Conservation (phyloP, 2,888 invertebrate species). For the Cantharis rustica region DNA sequence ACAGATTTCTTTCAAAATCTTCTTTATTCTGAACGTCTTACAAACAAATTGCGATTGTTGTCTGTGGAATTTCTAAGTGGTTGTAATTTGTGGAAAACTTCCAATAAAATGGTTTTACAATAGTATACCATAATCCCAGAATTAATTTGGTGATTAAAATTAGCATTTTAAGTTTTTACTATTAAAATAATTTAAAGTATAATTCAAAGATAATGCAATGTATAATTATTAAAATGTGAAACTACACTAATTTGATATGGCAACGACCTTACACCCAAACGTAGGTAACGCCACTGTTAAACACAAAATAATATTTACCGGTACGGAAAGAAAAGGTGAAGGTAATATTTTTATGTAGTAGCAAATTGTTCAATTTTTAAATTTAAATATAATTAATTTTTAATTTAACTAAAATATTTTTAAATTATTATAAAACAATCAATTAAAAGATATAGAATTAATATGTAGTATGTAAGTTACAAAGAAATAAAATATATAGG, state of each 20-base stretch:
- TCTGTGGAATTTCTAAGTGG: constrained; percentile 17
- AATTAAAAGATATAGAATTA: neutral
- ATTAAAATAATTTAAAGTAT: no score
- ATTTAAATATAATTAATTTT: neutral
- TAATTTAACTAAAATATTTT: neutral
- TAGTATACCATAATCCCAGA: constrained; percentile 5
- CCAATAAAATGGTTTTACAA: constrained; percentile 5
- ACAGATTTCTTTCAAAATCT: neutral
- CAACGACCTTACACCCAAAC: neutral
- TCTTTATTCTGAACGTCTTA: neutral
- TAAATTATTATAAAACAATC: neutral
- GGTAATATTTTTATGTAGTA: neutral
- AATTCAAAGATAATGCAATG: no score
- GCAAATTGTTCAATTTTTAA: neutral
- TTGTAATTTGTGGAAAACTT: constrained; percentile 1
- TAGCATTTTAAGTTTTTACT: no score
- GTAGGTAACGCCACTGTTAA: neutral
- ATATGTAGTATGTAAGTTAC: no score
- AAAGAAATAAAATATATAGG: no score
- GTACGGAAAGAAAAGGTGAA: neutral
- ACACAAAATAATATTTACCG: neutral
- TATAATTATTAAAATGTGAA: no score
- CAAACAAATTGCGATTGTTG: constrained; percentile 5
- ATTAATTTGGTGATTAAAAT: neutral
- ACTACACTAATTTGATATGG: no score